Evolutionary conservation across 2,113 vertebrate genomes (phyloP).

Genomic region (Limnothrissa miodon): DNA sequence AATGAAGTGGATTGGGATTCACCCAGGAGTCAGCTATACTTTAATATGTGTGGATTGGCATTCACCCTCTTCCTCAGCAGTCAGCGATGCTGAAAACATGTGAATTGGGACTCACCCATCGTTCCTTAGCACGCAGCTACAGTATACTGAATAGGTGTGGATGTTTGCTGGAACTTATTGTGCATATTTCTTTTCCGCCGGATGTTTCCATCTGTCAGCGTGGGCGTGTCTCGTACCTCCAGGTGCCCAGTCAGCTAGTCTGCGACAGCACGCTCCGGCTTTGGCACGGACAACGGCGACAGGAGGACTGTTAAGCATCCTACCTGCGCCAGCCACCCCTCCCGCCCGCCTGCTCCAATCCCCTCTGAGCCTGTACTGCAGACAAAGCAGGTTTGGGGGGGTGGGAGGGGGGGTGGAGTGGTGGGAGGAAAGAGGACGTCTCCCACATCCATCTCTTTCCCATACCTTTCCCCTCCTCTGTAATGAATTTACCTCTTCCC

Average conservation of each 20-base stretch:
- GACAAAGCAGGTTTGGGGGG: slow-evolving; percentile 7
- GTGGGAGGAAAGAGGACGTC: background rate
- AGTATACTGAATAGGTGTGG: background rate
- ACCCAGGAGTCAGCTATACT: no score
- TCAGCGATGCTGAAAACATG: no score
- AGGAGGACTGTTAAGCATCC: slow-evolving; percentile 9
- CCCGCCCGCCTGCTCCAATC: background rate
- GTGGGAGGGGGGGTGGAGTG: background rate
- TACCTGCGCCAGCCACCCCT: slow-evolving; percentile 7
- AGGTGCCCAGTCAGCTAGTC: slow-evolving; percentile 16
- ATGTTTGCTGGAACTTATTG: background rate
- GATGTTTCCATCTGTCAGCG: slow-evolving; percentile 1
- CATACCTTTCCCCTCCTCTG: background rate
- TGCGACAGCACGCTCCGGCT: background rate
- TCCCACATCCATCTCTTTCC: slow-evolving; percentile 22
- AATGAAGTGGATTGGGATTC: background rate
- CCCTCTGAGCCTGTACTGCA: background rate
- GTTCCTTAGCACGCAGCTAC: background rate
- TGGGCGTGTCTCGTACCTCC: background rate
- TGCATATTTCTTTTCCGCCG: background rate
- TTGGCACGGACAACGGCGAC: background rate
- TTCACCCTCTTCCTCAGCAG: no score
- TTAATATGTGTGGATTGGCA: no score
- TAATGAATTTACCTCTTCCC: slow-evolving; percentile 5
- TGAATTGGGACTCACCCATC: background rate